These are phyloP conservation scores for Neocrepidodera transversa DNA, from an alignment of 2,888 invertebrate genomes.

Conservation along the genomic window DNA sequence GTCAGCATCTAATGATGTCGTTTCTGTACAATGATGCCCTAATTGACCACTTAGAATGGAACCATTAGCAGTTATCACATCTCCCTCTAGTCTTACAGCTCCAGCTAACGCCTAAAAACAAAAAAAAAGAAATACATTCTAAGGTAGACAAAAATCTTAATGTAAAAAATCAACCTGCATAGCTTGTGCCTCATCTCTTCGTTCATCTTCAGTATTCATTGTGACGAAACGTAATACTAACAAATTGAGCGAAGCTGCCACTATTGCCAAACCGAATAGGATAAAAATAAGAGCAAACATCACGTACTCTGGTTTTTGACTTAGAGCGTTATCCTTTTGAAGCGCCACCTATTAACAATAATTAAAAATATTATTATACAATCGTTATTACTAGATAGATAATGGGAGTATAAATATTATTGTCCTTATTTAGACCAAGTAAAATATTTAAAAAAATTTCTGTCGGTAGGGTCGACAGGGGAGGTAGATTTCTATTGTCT, in stretches of 20 bases:
- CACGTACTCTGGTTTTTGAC: slow-evolving; percentile 95
- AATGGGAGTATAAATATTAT: too few relatives aligned
- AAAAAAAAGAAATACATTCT: slow-evolving; percentile 10
- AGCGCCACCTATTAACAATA: slow-evolving; percentile 69
- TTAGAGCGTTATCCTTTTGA: slow-evolving; percentile 94
- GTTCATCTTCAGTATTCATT: slow-evolving; percentile 98
- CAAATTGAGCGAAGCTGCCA: slow-evolving; percentile 97
- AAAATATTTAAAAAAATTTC: too few relatives aligned
- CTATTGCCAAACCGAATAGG: slow-evolving; percentile 96
- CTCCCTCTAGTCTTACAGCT: slow-evolving; percentile 93
- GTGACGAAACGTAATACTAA: slow-evolving; percentile 94
- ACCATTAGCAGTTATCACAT: slow-evolving; percentile 94
- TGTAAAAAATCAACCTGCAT: slow-evolving; percentile 73
- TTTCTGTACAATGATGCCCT: slow-evolving; percentile 61
- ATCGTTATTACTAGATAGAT: background rate
- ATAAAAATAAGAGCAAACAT: slow-evolving; percentile 99
- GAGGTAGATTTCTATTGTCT: too few relatives aligned
- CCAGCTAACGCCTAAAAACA: slow-evolving; percentile 84
- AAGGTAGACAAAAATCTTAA: background rate
- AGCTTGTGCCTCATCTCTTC: slow-evolving; percentile 94
- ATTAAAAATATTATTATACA: background rate
- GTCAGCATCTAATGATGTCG: slow-evolving; percentile 59
- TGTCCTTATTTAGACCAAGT: too few relatives aligned
- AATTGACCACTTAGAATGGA: slow-evolving; percentile 80
- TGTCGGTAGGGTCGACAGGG: too few relatives aligned